These are phyloP conservation scores for Cryptus armator DNA, from an alignment of 2,888 invertebrate species.

Conservation along the genomic window DNA sequence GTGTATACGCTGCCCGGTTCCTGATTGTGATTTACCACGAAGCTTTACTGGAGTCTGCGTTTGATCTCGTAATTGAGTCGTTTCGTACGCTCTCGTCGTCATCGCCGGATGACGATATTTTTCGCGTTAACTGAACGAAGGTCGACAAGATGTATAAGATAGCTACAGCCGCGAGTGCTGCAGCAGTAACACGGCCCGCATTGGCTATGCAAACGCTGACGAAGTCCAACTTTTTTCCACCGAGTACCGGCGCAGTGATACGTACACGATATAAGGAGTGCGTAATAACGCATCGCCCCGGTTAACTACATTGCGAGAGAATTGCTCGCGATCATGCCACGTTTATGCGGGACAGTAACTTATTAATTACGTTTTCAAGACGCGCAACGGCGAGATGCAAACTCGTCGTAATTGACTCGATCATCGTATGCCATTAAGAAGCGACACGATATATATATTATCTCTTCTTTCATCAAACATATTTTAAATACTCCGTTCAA, in stretches of 20 bases:
- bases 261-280: neutral
- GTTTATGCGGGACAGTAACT: slow-evolving; percentile 50
- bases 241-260: neutral
- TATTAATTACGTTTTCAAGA: slow-evolving; percentile 36
- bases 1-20: slow-evolving; percentile 33
- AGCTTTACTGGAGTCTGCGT: slow-evolving; percentile 70
- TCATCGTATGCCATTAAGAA: neutral
- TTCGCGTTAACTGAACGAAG: slow-evolving; percentile 65
- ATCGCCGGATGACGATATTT: slow-evolving; percentile 57
- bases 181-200: slow-evolving; percentile 31
- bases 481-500: neutral
- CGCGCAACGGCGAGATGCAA: slow-evolving; percentile 11
- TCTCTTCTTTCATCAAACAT: neutral
- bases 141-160: slow-evolving; percentile 45
- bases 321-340: slow-evolving; percentile 41
- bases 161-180: neutral
- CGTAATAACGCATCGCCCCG: neutral
- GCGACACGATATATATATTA: neutral
- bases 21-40: slow-evolving; percentile 81
- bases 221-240: neutral
- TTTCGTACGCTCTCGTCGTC: slow-evolving; percentile 67
- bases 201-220: neutral
- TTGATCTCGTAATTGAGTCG: slow-evolving; percentile 81
- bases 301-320: slow-evolving; percentile 31
- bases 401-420: slow-evolving; percentile 11